Percentiles rank a stretch among this genome's conserved stretches.
These are phyloP conservation scores for Eristalinus sepulchralis DNA, from an alignment of 2,888 invertebrate species.

Conservation along the genomic window DNA sequence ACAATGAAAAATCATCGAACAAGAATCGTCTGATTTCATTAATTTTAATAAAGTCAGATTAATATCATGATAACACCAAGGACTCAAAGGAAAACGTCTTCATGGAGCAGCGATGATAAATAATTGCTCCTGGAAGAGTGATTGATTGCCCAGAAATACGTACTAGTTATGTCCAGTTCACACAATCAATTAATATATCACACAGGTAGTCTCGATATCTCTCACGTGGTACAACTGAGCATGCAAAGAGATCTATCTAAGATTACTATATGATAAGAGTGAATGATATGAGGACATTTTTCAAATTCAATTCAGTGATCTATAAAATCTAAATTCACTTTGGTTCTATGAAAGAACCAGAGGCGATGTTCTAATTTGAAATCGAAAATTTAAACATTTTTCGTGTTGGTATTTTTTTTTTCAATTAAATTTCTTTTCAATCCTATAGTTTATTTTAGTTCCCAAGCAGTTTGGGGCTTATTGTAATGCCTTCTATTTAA, in stretches of 20 bases:
- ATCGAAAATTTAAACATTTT: not conserved
- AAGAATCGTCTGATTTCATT: conserved; percentile 8
- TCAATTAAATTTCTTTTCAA: too few species aligned
- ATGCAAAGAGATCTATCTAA: not conserved
- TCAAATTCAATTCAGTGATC: not conserved
- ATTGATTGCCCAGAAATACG: conserved; percentile 3
- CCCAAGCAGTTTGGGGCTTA: too few species aligned
- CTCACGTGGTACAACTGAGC: not conserved
- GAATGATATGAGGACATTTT: conserved; percentile 28
- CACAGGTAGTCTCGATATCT: not conserved
- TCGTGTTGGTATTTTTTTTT: not conserved
- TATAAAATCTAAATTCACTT: not conserved
- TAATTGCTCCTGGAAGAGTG: conserved; percentile 7
- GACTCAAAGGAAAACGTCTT: conserved; percentile 22
- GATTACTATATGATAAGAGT: conserved; percentile 48
- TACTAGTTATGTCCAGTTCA: not conserved
- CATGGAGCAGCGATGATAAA: conserved; percentile 27
- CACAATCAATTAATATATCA: conserved; percentile 49
- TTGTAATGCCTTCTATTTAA: too few species aligned
- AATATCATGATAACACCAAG: conserved; percentile 9
- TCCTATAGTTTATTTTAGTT: too few species aligned
- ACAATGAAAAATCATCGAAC: not conserved
- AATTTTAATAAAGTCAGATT: conserved; percentile 24
- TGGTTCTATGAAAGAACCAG: not conserved
- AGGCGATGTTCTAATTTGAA: not conserved